Base-by-base conservation (phyloP, 23 tunicate genomes). In the Phallusia fumigata region DNA sequence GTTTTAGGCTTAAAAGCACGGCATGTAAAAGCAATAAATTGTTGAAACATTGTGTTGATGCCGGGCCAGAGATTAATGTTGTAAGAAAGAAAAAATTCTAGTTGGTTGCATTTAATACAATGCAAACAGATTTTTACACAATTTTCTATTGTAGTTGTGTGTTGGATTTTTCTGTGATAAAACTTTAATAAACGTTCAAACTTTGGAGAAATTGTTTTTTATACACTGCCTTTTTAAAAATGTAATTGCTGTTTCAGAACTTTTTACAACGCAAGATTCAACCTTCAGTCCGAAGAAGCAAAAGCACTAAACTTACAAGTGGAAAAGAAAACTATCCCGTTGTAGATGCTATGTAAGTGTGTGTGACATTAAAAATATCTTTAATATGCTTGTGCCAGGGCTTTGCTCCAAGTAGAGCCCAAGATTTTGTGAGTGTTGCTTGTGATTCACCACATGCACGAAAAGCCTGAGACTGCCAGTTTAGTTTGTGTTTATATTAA, bases 281-380 rank as follows among this genome's bases (percentile, higher is more conserved):
- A 69, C 96, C 96, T 30, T 64, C 84, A 0, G 64, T 86, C 33
- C 33, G 96, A 45, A 78, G 90, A 65, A 53, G 84, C 28, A 86
- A 86, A 79, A 78, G 80, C 26, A 75, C 78, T 22, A 91, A 91
- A 51, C 12, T 86, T 10, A 50, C 31, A 35, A 45, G 35, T 24
- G 88, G 88, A 40, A 91, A 91, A 91, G 96, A 91, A 83, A 88
- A 86, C 81, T 31, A 82, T 33, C 89, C 83, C 0, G 79, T 73
- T 47, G 30, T 87, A 36, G 87, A 82, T 64, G 36, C 36, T 40
- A 65, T 75, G 86, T 81, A 64, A 81, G 86, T 81, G 44, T 74
- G 3, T 74, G n/a, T 74, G 3, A 58, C 69, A 58, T 22, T 21
- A 58, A 58, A 58, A 58, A 58, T 6, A 58, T 58, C 28, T 58